Evolutionary conservation across 1,140 invertebrate species (phyloP), one percentile per base, ranked within the genome.

Genomic region (Hylyphantes graminicola): DNA sequence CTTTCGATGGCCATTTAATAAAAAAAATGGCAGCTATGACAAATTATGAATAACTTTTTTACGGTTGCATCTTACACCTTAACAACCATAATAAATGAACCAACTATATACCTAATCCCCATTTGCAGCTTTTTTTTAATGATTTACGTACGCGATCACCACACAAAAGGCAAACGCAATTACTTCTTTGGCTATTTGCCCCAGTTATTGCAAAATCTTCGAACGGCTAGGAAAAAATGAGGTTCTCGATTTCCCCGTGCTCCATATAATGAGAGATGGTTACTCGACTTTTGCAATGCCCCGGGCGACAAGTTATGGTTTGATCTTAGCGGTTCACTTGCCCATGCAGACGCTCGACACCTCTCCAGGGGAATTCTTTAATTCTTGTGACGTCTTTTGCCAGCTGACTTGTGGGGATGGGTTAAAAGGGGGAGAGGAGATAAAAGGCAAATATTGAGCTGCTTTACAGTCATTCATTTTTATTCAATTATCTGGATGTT

Each of bases 261-360:
- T 81, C 78, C 63, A 81, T 64, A 81, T 81, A 72, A 81, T 72
- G 78, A 81, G 73, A 81, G 78, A 81, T 81, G 55, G 68, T n/a
- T 35, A 57, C 10, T 54, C 50, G 51, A 53, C n/a, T 64, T 21
- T 55, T 50, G 9, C 0, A 53, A 51, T 76, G 73, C 75, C 57
- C 55, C 55, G 9, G 54, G 68, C 11, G 67, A 53, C n/a, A 72
- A 51, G 48, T n/a, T 15, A 8, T 21, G 8, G 51, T 9, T 68
- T 68, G 64, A 68, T 65, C 51, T 10, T 53, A 57, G 13, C 50
- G 35, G 68, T 15, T 81, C 65, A 80, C 64, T 70, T 80, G 50
- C 51, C 54, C n/a, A 17, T n/a, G 51, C 53, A 73, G 67, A 70
- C 78, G 64, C 13, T 68, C 68, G 19, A 35, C 35, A 35, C 35